A percentile compares a stretch with the other conserved stretches of the same genome.
Evolutionary conservation across 2,113 vertebrate genomes (phyloP).

Genomic region (Amblyornis subalaris): DNA sequence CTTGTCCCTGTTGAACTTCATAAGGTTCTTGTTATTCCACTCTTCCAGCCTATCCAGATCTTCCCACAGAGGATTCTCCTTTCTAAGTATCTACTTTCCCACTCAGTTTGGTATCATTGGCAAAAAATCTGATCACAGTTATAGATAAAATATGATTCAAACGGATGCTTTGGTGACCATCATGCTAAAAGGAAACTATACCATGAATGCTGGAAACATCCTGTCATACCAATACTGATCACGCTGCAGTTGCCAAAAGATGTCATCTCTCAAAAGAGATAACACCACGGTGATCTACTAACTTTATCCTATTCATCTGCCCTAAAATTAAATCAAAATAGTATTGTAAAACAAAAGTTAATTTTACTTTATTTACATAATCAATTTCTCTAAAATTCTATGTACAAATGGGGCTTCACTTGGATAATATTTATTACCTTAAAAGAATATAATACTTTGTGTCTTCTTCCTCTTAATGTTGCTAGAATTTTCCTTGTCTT

Average conservation of each 20-base stretch:
- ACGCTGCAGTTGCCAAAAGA: not conserved
- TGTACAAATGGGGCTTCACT: not conserved
- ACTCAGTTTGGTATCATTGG: accelerated
- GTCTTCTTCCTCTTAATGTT: not conserved
- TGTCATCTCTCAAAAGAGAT: not conserved
- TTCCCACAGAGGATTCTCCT: not conserved
- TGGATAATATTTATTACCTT: not conserved
- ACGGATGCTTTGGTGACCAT: not conserved
- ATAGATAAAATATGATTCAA: not conserved
- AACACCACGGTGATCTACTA: not conserved
- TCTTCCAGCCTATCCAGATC: not conserved
- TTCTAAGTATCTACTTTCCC: not conserved
- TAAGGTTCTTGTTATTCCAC: not conserved
- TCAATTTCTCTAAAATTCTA: not conserved
- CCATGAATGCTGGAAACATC: not conserved
- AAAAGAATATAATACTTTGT: not conserved
- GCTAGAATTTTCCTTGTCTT: not conserved
- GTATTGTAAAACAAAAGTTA: not conserved
- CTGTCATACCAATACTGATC: too few relatives aligned
- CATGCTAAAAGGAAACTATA: not conserved
- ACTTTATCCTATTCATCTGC: not conserved
- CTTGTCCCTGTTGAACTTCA: not conserved
- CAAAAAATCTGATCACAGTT: not conserved
- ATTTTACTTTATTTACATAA: not conserved
- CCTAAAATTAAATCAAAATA: not conserved